Evolutionary conservation across 35 echinoderm and acorn worm genomes (phyloP), one percentile per base, ranked within the genome.

Genomic region (Apostichopus parvimensis): DNA sequence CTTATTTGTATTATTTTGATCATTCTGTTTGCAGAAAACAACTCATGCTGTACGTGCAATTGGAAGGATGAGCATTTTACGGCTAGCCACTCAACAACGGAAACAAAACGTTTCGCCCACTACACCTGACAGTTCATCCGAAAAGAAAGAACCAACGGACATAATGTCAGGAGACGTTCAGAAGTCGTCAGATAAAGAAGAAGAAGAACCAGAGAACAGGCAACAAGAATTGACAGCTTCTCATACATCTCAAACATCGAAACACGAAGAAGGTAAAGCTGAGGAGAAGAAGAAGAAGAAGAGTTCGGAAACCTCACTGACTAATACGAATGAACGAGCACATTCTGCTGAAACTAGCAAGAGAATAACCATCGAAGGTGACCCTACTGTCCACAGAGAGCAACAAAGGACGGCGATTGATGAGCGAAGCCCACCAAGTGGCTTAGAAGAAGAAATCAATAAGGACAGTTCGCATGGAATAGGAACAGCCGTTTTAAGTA

Each of bases 31-130:
- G 79, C 82, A 98, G 96, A 98, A 92, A 92, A 98, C 96, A 76
- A 95, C 94, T 22, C 93, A 95, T 94, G 96, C 96, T 77, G 96
- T 98, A 9, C 91, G 96, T 75, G 96, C 96, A 76, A 98, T 98
- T 90, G 96, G 96, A 64, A 94, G 96, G 79, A 98, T 98, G 96
- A 94, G 80, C 23, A 89, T 94, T 61, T 89, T 98, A 52, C 87
- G 89, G 23, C 81, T 98, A 17, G 88, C 94, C 25, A 95, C 78
- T 90, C 92, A 92, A 53, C 89, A 79, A 13, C 92, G 77, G 22
- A 77, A 61, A n/a, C 45, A 77, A 21, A 77, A 72, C 1, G 52
- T 24, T 59, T 68, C 89, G 9, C 53, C 89, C 13, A 61, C 71
- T 45, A 45, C 34, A 10, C 59, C 89, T 61, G 53, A 54, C 9